Conservation (phyloP, 2,113 vertebrate species). For the Penelope pileata region DNA sequence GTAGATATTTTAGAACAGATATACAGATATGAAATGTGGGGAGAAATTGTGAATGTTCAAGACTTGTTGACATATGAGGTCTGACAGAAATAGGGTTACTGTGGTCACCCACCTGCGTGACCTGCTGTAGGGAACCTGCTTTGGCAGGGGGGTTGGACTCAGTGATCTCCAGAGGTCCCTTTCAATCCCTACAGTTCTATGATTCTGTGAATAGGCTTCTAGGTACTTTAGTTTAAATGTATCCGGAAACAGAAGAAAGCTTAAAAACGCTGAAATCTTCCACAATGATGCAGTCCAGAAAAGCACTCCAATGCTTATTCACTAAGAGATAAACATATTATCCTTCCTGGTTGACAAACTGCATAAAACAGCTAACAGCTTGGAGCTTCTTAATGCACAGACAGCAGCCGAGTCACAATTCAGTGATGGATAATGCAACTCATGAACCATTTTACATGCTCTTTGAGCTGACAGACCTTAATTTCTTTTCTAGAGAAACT, state of each 20-base stretch:
- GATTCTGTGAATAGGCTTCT: not conserved
- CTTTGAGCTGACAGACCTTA: not conserved
- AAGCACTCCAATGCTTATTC: not conserved
- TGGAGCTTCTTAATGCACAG: not conserved
- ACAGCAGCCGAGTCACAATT: not conserved
- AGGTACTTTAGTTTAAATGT: not conserved
- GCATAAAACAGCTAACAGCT: not conserved
- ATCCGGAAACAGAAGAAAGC: not conserved
- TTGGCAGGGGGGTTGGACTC: too few relatives aligned
- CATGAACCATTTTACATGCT: not conserved
- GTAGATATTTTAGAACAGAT: not conserved
- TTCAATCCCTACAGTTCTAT: too few relatives aligned
- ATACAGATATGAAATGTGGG: not conserved
- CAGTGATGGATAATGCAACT: not conserved
- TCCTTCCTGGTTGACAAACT: not conserved
- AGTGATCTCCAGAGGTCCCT: too few relatives aligned
- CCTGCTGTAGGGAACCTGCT: too few relatives aligned
- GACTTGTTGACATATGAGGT: not conserved
- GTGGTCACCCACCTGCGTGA: too few relatives aligned
- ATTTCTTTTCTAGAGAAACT: not conserved
- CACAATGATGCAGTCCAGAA: not conserved
- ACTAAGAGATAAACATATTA: not conserved
- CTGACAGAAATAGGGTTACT: not conserved
- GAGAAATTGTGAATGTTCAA: not conserved
- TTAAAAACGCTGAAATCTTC: not conserved